A percentile compares a stretch with the other conserved stretches of the same genome.
These are phyloP conservation scores for Phyllotreta striolata DNA, from an alignment of 2,888 invertebrate genomes.

Conservation along the genomic window DNA sequence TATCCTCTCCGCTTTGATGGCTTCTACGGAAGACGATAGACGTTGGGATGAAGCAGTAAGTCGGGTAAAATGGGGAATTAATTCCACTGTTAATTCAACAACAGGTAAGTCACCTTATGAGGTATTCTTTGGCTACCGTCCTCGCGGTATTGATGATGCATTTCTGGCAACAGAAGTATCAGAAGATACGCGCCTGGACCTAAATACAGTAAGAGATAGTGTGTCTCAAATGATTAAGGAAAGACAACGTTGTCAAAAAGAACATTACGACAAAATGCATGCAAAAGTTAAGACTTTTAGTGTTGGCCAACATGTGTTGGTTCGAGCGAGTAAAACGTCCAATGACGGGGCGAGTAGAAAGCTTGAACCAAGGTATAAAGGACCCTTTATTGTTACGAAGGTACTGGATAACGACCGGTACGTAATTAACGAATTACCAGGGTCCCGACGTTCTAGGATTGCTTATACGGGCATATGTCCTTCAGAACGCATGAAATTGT, in stretches of 20 bases:
- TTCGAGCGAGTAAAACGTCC: conserved; percentile 29
- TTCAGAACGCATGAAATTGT: too few species aligned
- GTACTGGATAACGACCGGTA: too few species aligned
- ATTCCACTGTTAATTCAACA: conserved; percentile 41
- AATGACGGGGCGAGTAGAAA: conserved; percentile 43
- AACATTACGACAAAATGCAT: conserved; percentile 35
- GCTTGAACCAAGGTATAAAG: conserved; percentile 39
- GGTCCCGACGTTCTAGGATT: conserved; percentile 35
- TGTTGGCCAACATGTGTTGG: conserved; percentile 43
- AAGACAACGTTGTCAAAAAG: conserved; percentile 33
- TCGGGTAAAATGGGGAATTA: conserved; percentile 41
- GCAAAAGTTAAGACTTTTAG: conserved; percentile 31
- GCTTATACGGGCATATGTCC: conserved; percentile 41
- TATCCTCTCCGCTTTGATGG: conserved; percentile 38
- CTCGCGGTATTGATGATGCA: conserved; percentile 40
- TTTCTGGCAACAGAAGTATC: conserved; percentile 36
- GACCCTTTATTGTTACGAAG: conserved; percentile 40
- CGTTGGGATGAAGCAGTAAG: conserved; percentile 43
- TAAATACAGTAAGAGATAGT: conserved; percentile 23
- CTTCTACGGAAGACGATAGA: conserved; percentile 38
- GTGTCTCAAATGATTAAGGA: conserved; percentile 24
- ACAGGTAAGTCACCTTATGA: conserved; percentile 43
- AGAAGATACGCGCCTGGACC: conserved; percentile 22
- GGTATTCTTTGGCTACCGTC: conserved; percentile 45
- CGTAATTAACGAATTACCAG: conserved; percentile 37